A percentile compares a stretch with the other conserved stretches of the same genome.
Evolutionary conservation across 2,888 invertebrate genomes (phyloP).

Genomic region (Teleiodes luculella): DNA sequence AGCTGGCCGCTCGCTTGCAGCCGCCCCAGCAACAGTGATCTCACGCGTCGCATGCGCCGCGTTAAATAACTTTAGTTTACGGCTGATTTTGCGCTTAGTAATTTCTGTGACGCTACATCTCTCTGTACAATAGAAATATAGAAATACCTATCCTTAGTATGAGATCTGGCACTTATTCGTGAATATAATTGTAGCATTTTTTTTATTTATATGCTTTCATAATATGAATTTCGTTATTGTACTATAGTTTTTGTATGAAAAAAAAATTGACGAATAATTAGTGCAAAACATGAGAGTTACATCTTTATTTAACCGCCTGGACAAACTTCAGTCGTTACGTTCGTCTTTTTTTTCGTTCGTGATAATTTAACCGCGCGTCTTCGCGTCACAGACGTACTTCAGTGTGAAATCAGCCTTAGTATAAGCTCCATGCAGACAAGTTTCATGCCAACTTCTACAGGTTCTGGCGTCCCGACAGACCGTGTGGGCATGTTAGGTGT

Average conservation of each 20-base stretch:
- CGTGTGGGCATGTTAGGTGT: constrained; percentile 1
- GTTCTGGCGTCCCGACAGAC: not conserved
- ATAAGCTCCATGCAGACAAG: constrained; percentile 23
- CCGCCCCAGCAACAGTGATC: constrained; percentile 70
- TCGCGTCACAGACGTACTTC: not conserved
- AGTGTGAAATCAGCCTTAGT: constrained; percentile 2
- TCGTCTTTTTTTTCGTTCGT: no score
- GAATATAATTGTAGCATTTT: no score
- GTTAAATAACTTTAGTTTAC: constrained; percentile 60
- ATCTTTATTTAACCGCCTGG: no score
- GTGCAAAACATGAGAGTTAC: no score
- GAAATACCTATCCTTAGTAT: no score
- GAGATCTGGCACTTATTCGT: no score
- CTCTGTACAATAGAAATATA: not conserved
- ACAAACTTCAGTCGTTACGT: no score
- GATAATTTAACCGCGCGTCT: no score
- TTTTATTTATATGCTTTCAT: no score
- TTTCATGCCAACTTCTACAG: constrained; percentile 34
- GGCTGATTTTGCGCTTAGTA: not conserved
- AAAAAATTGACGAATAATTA: no score
- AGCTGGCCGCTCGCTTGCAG: constrained; percentile 92
- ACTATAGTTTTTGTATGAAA: no score
- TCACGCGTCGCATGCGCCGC: constrained; percentile 50
- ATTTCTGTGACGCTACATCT: not conserved
- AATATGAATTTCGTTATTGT: no score